These are phyloP conservation scores for cattle (Bos taurus) DNA, from an alignment of 2,113 vertebrate genomes.

Conservation along the genomic window DNA sequence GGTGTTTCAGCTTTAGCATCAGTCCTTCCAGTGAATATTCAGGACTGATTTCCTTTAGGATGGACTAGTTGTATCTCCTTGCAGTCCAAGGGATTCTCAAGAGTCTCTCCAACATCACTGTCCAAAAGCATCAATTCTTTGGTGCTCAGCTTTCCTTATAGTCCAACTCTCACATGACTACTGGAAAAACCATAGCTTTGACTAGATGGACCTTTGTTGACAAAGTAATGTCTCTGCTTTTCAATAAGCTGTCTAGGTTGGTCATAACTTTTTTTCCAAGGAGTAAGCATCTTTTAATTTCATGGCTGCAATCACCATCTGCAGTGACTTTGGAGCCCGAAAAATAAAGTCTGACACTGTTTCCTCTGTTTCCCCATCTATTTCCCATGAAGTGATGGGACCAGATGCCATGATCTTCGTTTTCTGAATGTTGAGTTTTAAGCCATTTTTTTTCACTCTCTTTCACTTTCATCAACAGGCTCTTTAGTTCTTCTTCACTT, in stretches of 20 bases:
- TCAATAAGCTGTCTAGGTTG: not conserved
- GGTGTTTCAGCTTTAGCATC: not conserved
- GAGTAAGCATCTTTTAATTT: not conserved
- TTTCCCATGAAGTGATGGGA: not conserved
- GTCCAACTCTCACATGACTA: not conserved
- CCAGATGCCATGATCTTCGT: not conserved
- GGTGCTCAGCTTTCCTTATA: not conserved
- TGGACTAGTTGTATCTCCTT: not conserved
- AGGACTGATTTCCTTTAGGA: not conserved
- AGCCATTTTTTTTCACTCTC: too few relatives aligned
- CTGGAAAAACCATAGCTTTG: not conserved
- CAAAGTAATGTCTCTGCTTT: not conserved
- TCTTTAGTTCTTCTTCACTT: too few relatives aligned
- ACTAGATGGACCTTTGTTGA: fast-evolving
- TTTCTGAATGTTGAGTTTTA: not conserved
- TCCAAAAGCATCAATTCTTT: not conserved
- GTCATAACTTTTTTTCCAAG: not conserved
- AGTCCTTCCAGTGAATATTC: not conserved
- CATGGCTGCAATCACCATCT: not conserved
- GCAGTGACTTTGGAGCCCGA: not conserved
- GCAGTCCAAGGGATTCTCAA: not conserved
- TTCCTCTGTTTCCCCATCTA: too few relatives aligned
- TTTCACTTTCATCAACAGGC: too few relatives aligned
- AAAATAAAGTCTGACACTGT: too few relatives aligned
- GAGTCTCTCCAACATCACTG: not conserved